A percentile compares a stretch with the other conserved stretches of the same genome.
Evolutionary conservation across 2,888 invertebrate genomes (phyloP).

Genomic region (Hyposoter dolosus): DNA sequence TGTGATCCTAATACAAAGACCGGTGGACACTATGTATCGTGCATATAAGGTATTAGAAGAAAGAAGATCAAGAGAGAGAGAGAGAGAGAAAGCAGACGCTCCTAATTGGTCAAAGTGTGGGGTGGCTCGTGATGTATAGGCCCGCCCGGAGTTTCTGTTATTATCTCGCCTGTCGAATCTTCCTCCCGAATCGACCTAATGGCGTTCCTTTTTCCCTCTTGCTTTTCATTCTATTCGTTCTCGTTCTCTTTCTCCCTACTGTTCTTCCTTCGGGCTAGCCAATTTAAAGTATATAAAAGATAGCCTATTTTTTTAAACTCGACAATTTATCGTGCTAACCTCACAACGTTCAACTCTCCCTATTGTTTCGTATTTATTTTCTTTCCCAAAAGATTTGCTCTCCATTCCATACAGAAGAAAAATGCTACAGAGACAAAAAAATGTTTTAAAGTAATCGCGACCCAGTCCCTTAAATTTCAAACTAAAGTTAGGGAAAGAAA

Average conservation of each 20-base stretch:
- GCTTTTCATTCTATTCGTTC: conserved; percentile 22
- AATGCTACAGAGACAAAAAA: conserved; percentile 2
- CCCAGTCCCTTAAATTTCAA: background rate
- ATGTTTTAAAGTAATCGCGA: background rate
- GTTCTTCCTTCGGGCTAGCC: conserved; percentile 72
- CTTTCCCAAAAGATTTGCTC: conserved; percentile 31
- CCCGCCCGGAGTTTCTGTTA: conserved; percentile 69
- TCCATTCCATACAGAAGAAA: background rate
- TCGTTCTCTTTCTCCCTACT: conserved; percentile 50
- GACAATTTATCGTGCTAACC: conserved; percentile 74
- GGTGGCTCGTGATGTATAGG: conserved; percentile 77
- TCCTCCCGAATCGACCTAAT: conserved; percentile 72
- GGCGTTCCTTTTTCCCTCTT: conserved; percentile 66
- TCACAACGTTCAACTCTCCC: conserved; percentile 63
- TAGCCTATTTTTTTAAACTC: conserved; percentile 76
- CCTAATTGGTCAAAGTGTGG: conserved; percentile 79
- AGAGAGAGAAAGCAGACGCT: conserved; percentile 55
- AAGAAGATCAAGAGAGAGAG: conserved; percentile 13
- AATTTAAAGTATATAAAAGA: conserved; percentile 76
- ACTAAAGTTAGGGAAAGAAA: background rate
- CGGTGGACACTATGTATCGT: conserved; percentile 5
- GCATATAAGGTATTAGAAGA: conserved; percentile 32
- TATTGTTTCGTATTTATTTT: conserved; percentile 64
- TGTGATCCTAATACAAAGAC: conserved; percentile 41
- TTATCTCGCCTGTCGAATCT: conserved; percentile 80